These are phyloP conservation scores for Trematomus bernacchii DNA, from an alignment of 2,797 vertebrate species.

Conservation along the genomic window DNA sequence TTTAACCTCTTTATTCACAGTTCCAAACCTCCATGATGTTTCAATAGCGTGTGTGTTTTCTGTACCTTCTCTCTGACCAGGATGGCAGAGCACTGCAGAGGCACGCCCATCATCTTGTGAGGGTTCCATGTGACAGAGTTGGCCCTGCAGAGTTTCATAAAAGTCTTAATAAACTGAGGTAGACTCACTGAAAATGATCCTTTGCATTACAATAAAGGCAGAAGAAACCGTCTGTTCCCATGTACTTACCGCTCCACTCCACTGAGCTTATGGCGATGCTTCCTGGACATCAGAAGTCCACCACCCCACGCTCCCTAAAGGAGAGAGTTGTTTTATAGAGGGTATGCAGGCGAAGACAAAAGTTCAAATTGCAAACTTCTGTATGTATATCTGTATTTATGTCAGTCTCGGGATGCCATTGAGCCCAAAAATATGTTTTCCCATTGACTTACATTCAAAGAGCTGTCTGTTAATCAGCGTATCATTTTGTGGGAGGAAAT, in stretches of 20 bases:
- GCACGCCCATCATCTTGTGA: conserved; percentile 99
- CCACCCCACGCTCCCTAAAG: conserved; percentile 97
- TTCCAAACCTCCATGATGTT: neutral
- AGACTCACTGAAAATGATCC: neutral
- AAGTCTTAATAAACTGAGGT: neutral
- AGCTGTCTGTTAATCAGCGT: too few species aligned
- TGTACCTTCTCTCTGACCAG: conserved; percentile 96
- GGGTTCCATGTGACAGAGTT: conserved; percentile 87
- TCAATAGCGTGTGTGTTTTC: neutral
- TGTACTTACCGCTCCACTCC: conserved; percentile 92
- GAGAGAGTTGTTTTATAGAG: conserved; percentile 21
- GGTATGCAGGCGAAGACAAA: neutral
- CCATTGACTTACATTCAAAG: too few species aligned
- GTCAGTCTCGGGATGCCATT: too few species aligned
- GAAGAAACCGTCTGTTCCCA: neutral
- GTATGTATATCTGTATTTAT: too few species aligned
- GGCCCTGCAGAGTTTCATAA: conserved; percentile 63
- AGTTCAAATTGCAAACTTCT: too few species aligned
- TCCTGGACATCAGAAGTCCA: conserved; percentile 97
- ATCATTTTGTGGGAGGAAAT: too few species aligned
- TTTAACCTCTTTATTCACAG: too few species aligned
- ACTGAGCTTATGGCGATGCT: conserved; percentile 95
- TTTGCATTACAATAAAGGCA: neutral
- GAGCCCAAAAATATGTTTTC: too few species aligned
- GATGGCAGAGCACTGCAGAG: conserved; percentile 97